A percentile compares a stretch with the other conserved stretches of the same genome.
Conservation (phyloP, 1,140 invertebrate species). For the Micrasema minimum region DNA sequence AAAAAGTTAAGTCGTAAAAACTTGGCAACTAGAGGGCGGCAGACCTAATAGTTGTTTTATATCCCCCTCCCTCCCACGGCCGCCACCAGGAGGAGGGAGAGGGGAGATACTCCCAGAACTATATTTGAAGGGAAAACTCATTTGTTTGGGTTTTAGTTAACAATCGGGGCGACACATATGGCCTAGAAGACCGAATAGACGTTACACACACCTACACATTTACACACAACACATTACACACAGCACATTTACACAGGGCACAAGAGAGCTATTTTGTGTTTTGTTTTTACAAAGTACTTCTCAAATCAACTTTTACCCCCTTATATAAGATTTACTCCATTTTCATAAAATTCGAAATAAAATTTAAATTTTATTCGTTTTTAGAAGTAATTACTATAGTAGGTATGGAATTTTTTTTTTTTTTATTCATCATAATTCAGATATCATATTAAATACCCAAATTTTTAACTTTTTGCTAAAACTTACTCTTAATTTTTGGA, state of each 20-base stretch:
- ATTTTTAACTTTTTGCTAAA: no score
- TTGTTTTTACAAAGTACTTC: conserved; percentile 11
- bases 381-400: no score
- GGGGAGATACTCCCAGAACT: conserved; percentile 26
- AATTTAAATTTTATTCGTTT: no score
- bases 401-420: no score
- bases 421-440: no score
- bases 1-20: conserved; percentile 53
- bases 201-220: no score
- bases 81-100: not conserved
- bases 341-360: no score
- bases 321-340: no score
- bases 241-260: no score
- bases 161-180: conserved; percentile 36
- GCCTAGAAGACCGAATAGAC: conserved; percentile 14
- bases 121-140: conserved; percentile 35
- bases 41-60: conserved; percentile 50
- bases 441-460: no score
- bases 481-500: no score
- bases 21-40: conserved; percentile 47
- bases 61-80: conserved; percentile 14
- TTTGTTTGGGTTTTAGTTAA: conserved; percentile 40
- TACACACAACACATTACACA: no score
- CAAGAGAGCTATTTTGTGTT: conserved; percentile 33
- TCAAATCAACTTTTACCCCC: conserved; percentile 16